Base-by-base conservation (phyloP, 2,113 vertebrate species). In the Urocolius indicus region DNA sequence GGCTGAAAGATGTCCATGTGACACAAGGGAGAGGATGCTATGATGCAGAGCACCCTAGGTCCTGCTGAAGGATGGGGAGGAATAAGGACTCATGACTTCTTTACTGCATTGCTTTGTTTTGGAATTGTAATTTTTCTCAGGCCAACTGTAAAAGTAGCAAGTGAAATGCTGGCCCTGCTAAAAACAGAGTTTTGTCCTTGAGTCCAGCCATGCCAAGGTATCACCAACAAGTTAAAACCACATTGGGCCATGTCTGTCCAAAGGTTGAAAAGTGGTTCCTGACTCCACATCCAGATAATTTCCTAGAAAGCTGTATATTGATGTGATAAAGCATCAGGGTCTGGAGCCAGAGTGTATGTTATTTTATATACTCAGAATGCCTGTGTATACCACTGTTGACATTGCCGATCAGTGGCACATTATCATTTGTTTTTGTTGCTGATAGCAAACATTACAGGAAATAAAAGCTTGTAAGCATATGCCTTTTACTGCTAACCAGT, bases 291-390 rank as follows among this genome's bases (percentile, higher is more conserved):
- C 59, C 86, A 95, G 69, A 89, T 96, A 1, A 52, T 91, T 98
- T 97, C 90, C 87, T 97, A 96, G 94, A 92, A 97, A 97, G 95
- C 48, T 85, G 16, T 91, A 77, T 95, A 76, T 81, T 94, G 68
- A 95, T 90, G 85, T 96, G 97, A 93, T 95, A 88, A 92, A 94
- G 85, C 6, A 2, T 13, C 48, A 34, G 87, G 69, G 54, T 74
- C 89, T 90, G 66, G 94, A 96, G 91, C 90, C 87, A 94, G 76
- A 91, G 49, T 80, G 78, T 92, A 72, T 92, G 62, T 90, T 96
- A 84, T 96, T 93, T 89, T 96, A 88, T 80, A 94, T 81, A 59
- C 75, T 84, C 69, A 90, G 84, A 76, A 76, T 90, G 87, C 65
- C 93, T 90, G 34, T 94, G 73, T 58, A 76, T 65, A 93, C 48